Base-by-base conservation (phyloP, 2,113 vertebrate species). In the Chlorodrepanis virens region DNA sequence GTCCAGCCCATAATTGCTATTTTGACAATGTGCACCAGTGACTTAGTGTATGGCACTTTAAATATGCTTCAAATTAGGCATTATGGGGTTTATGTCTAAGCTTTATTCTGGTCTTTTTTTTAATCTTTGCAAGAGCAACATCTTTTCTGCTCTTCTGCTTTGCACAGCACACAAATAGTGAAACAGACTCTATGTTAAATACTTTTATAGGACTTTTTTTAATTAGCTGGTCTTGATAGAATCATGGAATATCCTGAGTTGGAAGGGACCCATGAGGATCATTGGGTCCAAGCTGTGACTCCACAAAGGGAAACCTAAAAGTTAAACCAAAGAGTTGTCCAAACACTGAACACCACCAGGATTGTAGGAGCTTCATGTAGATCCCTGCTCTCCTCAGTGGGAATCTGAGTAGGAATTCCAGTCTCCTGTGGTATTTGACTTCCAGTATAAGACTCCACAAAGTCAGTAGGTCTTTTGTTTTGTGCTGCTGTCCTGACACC, bases 1-100 rank as follows among this genome's bases (percentile, higher is more conserved):
- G 93, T 91, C 56, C 21, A 24, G 57, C 67, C 57, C 39, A 33
- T 81, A 80, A 77, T 42, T 95, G 60, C 45, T 89, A 3, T 91
- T 95, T 94, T 95, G 86, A 74, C 60, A n/a, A 21, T 60, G 23
- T 96, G 53, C 79, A 83, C 31, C 11, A 74, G 14, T 95, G 56
- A 68, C 10, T 79, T 78, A 28, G 15, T 24, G 17, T 52, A 24
- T 75, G 42, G 39, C 14, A n/a, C 59, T 94, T 88, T 33, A 77
- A 80, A 71, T 39, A 29, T 57, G 33, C 24, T 89, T 92, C 83
- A 94, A 71, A 89, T 59, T 14, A 89, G 75, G 37, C 71, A 54
- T 25, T 64, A 71, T 40, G 56, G 35, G 6, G 28, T 49, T 82
- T 39, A 60, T 45, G 25, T n/a, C 53, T 45, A 59, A 75, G 16